phyloP scores from a whole-genome alignment of 2,888 invertebrate species.

The Agrypnus murinus region DNA sequence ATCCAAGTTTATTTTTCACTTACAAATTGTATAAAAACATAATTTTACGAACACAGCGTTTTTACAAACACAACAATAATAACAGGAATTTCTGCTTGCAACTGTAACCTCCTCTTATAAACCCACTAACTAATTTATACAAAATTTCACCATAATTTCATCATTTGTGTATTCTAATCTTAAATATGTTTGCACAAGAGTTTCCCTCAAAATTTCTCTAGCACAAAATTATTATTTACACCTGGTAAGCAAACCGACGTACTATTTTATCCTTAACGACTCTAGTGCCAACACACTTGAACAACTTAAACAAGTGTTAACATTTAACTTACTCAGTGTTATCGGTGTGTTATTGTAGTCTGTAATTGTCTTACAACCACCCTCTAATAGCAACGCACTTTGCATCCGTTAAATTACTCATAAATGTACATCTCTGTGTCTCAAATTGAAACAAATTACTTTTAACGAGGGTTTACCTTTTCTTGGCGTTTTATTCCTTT shows the following conservation, averaged over 20 bases:
- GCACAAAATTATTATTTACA: constrained; percentile 20
- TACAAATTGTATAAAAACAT: too few species aligned
- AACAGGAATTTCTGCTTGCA: too few species aligned
- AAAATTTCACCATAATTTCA: background rate
- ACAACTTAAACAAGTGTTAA: constrained; percentile 27
- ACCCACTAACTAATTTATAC: background rate
- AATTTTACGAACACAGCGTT: too few species aligned
- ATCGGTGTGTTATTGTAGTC: constrained; percentile 23
- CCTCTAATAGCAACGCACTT: background rate
- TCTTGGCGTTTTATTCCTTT: background rate
- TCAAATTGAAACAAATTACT: constrained; percentile 10
- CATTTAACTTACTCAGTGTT: constrained; percentile 24
- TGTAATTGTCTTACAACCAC: constrained; percentile 19
- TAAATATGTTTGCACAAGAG: constrained; percentile 17
- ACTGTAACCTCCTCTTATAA: too few species aligned
- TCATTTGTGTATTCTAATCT: constrained; percentile 17
- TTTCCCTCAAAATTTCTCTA: constrained; percentile 17
- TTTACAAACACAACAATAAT: too few species aligned
- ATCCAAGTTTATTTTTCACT: too few species aligned
- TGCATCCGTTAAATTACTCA: constrained; percentile 1
- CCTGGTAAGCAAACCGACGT: constrained; percentile 3
- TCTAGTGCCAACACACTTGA: constrained; percentile 9
- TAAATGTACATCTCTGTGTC: background rate
- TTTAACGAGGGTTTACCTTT: background rate
- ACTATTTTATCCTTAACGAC: constrained; percentile 19